These are phyloP conservation scores for Tetramorium parvispinum DNA, from an alignment of 1,140 invertebrate genomes.

Conservation along the genomic window DNA sequence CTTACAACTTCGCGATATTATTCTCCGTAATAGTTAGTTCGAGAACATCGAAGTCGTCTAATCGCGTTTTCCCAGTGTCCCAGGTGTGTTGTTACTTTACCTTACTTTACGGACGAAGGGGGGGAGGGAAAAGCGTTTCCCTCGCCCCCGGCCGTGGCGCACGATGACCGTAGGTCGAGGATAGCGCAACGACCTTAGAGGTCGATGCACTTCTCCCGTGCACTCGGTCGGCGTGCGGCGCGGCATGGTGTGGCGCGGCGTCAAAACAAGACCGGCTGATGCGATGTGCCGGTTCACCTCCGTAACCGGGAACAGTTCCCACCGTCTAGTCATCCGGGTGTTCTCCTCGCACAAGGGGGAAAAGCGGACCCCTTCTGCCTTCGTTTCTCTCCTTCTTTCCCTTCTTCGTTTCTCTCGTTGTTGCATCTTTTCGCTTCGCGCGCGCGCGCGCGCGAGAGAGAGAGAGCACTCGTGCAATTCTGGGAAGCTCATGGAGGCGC, in stretches of 20 bases:
- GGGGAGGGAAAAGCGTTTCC: conserved; percentile 43
- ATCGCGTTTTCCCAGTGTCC: conserved; percentile 31
- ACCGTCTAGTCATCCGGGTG: conserved; percentile 83
- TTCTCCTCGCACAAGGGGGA: conserved; percentile 55
- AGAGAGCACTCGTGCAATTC: conserved; percentile 73
- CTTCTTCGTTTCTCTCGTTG: conserved; percentile 27
- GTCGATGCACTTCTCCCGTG: conserved; percentile 82
- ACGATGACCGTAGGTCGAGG: conserved; percentile 59
- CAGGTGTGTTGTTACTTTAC: background rate
- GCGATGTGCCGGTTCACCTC: conserved; percentile 70
- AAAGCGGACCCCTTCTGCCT: conserved; percentile 54
- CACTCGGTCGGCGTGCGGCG: conserved; percentile 33
- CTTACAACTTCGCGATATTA: background rate
- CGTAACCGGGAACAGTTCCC: conserved; percentile 79
- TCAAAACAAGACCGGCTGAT: conserved; percentile 84
- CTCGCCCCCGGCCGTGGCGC: background rate
- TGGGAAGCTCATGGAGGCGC: conserved; percentile 83
- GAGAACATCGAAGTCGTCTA: background rate
- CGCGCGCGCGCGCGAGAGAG: conserved; percentile 57
- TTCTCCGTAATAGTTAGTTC: background rate
- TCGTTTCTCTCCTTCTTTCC: conserved; percentile 47
- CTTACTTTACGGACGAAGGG: background rate
- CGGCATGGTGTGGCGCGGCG: conserved; percentile 68
- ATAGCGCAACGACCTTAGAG: conserved; percentile 82
- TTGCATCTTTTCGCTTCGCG: conserved; percentile 67